These are phyloP conservation scores for Plusia festucae DNA, from an alignment of 2,888 invertebrate species.

Conservation along the genomic window DNA sequence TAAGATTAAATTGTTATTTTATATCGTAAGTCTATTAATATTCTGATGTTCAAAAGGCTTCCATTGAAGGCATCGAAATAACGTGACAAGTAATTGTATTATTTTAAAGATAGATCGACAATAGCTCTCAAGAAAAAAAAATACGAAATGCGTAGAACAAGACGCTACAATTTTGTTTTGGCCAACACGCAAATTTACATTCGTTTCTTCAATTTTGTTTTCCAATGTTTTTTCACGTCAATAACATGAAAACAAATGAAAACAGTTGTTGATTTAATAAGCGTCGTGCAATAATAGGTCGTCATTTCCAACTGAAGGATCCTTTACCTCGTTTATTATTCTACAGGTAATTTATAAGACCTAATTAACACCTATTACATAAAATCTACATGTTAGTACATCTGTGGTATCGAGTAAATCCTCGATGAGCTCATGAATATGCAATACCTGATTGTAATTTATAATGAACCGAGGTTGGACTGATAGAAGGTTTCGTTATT, in stretches of 20 bases:
- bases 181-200: too few species aligned
- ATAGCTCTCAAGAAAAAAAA: too few species aligned
- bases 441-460: conserved; percentile 63
- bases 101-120: conserved; percentile 6
- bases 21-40: conserved; percentile 36
- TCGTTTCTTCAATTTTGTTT: too few species aligned
- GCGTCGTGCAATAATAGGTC: background rate
- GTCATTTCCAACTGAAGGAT: background rate
- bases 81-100: conserved; percentile 22
- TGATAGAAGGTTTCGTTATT: conserved; percentile 54
- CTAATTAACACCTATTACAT: background rate
- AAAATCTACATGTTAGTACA: conserved; percentile 29
- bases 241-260: background rate
- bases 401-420: conserved; percentile 29
- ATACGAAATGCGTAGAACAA: too few species aligned
- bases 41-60: conserved; percentile 41
- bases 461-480: conserved; percentile 63
- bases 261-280: background rate
- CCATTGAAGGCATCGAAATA: conserved; percentile 46
- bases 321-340: conserved; percentile 2
- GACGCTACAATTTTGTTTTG: too few species aligned
- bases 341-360: background rate
- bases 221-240: too few species aligned
- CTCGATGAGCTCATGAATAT: conserved; percentile 60
- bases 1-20: conserved; percentile 40